phyloP scores from a whole-genome alignment of 2,888 invertebrate species.

The Caprella mutica region DNA sequence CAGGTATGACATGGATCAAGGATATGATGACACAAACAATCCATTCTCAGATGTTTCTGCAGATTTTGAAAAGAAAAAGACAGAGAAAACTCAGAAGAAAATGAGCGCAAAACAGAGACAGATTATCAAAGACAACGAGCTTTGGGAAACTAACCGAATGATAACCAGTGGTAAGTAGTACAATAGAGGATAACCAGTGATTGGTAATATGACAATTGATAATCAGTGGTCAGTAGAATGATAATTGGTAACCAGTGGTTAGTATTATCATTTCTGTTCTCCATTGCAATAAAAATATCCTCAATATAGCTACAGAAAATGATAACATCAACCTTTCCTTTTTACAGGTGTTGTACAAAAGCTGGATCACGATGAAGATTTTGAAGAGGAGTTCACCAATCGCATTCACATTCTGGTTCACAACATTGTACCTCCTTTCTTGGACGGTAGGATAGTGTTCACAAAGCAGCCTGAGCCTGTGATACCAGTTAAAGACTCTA shows the following conservation, averaged over 20 bases:
- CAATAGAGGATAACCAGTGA: slow-evolving; percentile 38
- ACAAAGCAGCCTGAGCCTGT: slow-evolving; percentile 98
- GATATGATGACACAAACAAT: slow-evolving; percentile 72
- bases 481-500: slow-evolving; percentile 88
- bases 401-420: slow-evolving; percentile 91
- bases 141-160: slow-evolving; percentile 98
- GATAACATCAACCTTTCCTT: too few species aligned
- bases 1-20: slow-evolving; percentile 49
- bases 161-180: slow-evolving; percentile 47
- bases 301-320: too few species aligned
- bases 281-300: too few species aligned
- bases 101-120: slow-evolving; percentile 92
- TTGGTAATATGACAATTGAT: too few species aligned
- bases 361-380: slow-evolving; percentile 76
- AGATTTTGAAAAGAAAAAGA: slow-evolving; percentile 85
- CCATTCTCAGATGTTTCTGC: slow-evolving; percentile 81
- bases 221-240: too few species aligned
- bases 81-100: slow-evolving; percentile 65
- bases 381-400: slow-evolving; percentile 90
- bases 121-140: slow-evolving; percentile 94
- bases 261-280: too few species aligned
- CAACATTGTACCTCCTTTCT: slow-evolving; percentile 95
- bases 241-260: too few species aligned
- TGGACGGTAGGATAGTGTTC: slow-evolving; percentile 96
- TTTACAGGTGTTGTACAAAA: slow-evolving; percentile 87